Conservation (phyloP, 2,888 invertebrate genomes). For the Drosophila fulvimacula region DNA sequence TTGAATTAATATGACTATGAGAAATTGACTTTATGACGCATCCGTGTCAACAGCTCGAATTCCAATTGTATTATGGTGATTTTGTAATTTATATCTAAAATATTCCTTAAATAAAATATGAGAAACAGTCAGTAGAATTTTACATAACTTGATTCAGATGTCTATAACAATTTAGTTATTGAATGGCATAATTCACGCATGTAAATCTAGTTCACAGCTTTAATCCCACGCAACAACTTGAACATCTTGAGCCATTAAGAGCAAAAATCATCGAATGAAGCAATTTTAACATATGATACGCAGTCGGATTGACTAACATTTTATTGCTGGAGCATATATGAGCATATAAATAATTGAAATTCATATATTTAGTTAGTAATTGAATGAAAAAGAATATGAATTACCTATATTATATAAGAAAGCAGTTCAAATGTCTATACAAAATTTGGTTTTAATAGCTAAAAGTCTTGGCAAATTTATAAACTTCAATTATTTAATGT, state of each 20-base stretch:
- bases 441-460: no score
- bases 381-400: no score
- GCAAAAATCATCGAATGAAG: not conserved
- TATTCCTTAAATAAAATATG: no score
- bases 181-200: not conserved
- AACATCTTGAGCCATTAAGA: not conserved
- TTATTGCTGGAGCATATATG: not conserved
- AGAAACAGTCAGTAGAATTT: not conserved
- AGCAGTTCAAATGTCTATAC: no score
- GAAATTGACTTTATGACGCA: not conserved
- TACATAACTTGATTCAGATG: not conserved
- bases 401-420: no score
- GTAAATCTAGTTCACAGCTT: not conserved
- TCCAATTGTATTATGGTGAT: not conserved
- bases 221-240: not conserved
- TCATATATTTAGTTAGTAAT: no score
- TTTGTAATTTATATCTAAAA: no score
- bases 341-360: not conserved
- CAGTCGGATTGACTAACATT: not conserved
- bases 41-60: no score
- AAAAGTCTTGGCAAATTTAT: no score
- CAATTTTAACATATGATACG: not conserved
- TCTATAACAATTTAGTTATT: not conserved
- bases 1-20: not conserved
- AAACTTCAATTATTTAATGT: no score